These are phyloP conservation scores for Drosophila dunni DNA, from an alignment of 1,140 invertebrate genomes.

Conservation along the genomic window DNA sequence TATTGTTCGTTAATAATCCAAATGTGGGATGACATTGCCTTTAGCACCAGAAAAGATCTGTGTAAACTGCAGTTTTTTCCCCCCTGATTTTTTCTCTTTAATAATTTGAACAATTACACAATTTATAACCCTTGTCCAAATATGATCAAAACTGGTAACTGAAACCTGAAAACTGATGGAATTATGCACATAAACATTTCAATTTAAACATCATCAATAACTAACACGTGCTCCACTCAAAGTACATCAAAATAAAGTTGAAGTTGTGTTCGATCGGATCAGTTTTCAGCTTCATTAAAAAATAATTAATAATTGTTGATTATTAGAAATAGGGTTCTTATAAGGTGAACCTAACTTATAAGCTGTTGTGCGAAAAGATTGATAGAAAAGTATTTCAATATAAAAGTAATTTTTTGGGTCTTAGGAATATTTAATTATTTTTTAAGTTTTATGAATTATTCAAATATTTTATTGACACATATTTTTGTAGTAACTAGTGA, in stretches of 20 bases:
- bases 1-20: not conserved
- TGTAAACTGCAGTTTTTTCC: slow-evolving; percentile 4
- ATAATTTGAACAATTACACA: slow-evolving; percentile 6
- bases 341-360: too few species aligned
- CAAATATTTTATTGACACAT: too few species aligned
- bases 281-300: too few species aligned
- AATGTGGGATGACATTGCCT: slow-evolving; percentile 10
- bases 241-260: not conserved
- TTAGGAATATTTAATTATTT: too few species aligned
- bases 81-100: not conserved
- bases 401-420: too few species aligned
- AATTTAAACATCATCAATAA: not conserved
- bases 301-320: not conserved
- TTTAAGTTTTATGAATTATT: too few species aligned
- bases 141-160: not conserved
- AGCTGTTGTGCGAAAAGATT: too few species aligned
- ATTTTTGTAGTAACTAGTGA: too few species aligned
- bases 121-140: slow-evolving; percentile 5
- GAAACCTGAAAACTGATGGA: not conserved
- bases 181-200: not conserved
- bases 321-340: not conserved
- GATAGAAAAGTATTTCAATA: too few species aligned
- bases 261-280: not conserved
- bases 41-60: not conserved
- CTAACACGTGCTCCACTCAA: not conserved